Evolutionary conservation across 2,888 invertebrate species (phyloP).

Genomic region (Rhingia rostrata): DNA sequence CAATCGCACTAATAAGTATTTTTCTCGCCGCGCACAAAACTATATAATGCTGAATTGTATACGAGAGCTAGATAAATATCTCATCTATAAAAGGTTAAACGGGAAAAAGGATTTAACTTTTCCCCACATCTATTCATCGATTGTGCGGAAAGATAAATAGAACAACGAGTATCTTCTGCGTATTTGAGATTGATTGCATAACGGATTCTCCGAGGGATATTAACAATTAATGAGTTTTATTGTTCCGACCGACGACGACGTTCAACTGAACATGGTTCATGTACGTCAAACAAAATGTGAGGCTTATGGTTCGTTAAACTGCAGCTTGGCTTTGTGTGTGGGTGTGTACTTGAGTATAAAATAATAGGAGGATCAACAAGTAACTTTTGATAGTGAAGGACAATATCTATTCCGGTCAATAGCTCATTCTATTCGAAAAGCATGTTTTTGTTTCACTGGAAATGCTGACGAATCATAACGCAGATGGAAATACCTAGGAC

Average conservation of each 20-base stretch:
- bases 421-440: too few relatives aligned
- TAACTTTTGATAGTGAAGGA: too few relatives aligned
- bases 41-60: neutral
- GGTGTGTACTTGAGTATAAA: too few relatives aligned
- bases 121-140: neutral
- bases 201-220: neutral
- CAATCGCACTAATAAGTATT: neutral
- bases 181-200: conserved; percentile 16
- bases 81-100: conserved; percentile 38
- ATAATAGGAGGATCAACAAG: too few relatives aligned
- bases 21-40: neutral
- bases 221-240: conserved; percentile 1
- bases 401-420: too few relatives aligned
- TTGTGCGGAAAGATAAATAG: neutral
- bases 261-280: neutral
- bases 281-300: neutral
- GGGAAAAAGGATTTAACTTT: neutral
- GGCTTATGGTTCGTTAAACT: too few relatives aligned
- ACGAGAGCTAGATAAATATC: conserved; percentile 23
- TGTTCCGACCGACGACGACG: neutral
- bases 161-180: neutral
- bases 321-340: too few relatives aligned
- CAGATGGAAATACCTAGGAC: too few relatives aligned
- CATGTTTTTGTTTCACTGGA: too few relatives aligned
- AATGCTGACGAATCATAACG: too few relatives aligned